Base-by-base conservation (phyloP, 2,797 vertebrate genomes). In the Mormyrops attenuatus region DNA sequence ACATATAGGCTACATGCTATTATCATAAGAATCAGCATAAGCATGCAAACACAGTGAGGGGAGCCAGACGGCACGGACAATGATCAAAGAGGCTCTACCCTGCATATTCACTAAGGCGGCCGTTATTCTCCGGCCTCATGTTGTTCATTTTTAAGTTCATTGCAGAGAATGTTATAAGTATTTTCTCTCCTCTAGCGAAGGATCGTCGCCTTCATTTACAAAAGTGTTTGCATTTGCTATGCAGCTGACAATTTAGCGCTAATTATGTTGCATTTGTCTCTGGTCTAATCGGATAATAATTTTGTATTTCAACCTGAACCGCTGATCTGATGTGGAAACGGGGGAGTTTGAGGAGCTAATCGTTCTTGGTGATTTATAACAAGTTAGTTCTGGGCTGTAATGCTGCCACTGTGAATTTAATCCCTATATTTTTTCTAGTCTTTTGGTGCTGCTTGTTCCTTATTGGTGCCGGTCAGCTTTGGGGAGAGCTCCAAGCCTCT, bases 11-110 rank as follows among this genome's bases (percentile, higher is more conserved):
- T n/a, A 30, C 85, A 86, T 86, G 22, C 9, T 22, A 86, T 86
- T 86, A 86, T 55, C 85, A 86, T 87, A 55, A 87, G 85, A 44
- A 87, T 57, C n/a, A 34, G 85, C 52, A 57, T 57, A 55, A 57
- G 49, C 85, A 87, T 20, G 52, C n/a, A 57, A 55, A 38, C 85
- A 13, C 15, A 30, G 11, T 38, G 17, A 41, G 13, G 8, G 50
- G 50, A 41, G 53, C 52, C 52, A 87, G 50, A 60, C 52, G 5
- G 22, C 34, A 8, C 49, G 15, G 52, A 53, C 53, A 15, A n/a
- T 26, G 52, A 87, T 87, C 50, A 55, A 87, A 87, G 85, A 17
- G 50, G 6, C 26, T 85, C 82, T 44, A 6, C 5, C 17, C 73
- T 44, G 73, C 38, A 41, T 80, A 44, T 80, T 44, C 5, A 44